Evolutionary conservation across 2,888 invertebrate species (phyloP).

Genomic region (Hyposoter didymator): DNA sequence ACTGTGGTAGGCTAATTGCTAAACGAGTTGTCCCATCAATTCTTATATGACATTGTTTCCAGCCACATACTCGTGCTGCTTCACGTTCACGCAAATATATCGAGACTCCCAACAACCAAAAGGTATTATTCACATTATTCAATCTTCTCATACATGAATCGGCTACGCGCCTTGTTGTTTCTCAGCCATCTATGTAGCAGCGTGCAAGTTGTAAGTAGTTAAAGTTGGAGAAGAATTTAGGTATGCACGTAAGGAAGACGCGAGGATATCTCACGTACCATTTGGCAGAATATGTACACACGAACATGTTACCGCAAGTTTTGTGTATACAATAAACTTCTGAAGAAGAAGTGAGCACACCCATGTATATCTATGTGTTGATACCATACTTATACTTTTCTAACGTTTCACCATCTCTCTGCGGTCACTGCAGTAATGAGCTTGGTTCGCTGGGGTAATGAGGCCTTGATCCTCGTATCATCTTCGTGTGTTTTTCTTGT

Average conservation of each 20-base stretch:
- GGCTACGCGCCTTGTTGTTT: conserved; percentile 1
- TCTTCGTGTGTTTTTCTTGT: conserved; percentile 44
- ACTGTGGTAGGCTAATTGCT: conserved; percentile 46
- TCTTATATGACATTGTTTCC: conserved; percentile 55
- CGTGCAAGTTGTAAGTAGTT: conserved; percentile 4
- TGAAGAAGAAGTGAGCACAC: conserved; percentile 17
- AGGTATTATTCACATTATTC: not conserved
- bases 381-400: conserved; percentile 52
- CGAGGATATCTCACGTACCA: conserved; percentile 58
- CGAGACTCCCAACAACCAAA: not conserved
- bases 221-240: conserved; percentile 20
- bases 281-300: conserved; percentile 22
- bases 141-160: not conserved
- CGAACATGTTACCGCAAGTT: conserved; percentile 45
- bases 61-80: conserved; percentile 24
- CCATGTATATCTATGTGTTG: not conserved
- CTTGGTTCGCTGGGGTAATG: conserved; percentile 80
- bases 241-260: conserved; percentile 26
- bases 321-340: conserved; percentile 56
- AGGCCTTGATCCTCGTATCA: conserved; percentile 72
- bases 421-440: conserved; percentile 81
- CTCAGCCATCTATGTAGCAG: not conserved
- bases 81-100: conserved; percentile 5
- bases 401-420: conserved; percentile 78
- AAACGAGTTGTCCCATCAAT: conserved; percentile 56